Evolutionary conservation across 1,140 invertebrate species (phyloP), one percentile per base, ranked within the genome.

Genomic region (Augochlora pura): DNA sequence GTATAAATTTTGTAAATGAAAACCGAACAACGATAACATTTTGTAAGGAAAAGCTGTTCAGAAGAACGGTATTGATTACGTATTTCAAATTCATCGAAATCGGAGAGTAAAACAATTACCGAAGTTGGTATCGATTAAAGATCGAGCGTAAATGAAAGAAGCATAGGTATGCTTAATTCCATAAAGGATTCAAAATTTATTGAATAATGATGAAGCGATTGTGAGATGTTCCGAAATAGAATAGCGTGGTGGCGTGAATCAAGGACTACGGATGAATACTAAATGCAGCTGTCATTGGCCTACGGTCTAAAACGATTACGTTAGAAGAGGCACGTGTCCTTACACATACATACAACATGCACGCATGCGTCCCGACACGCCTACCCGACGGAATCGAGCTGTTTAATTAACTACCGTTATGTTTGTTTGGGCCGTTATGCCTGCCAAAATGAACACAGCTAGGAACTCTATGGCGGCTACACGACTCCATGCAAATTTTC

Each of bases 371-470:
- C 70, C 60, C 49, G 18, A 73, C 49, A 67, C 46, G 52, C 68
- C 59, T 81, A 84, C 78, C 52, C 27, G 77, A 57, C 39, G 23
- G 67, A 82, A 67, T 60, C 76, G 63, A 80, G 63, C 63, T 39
- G 87, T 86, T 91, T 86, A 77, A 90, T 92, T 92, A 92, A 91
- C 89, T 90, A 90, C 91, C 91, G 91, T 92, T 92, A 92, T 89
- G 88, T 92, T 92, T 92, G 90, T 90, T 89, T 91, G 88, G 91
- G 91, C 91, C 91, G 91, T 92, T 92, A 92, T 92, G 86, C 87
- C 88, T 89, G 88, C 88, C 89, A 89, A 90, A 91, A 90, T 91
- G 91, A 91, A 91, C 91, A 88, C 87, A 86, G 83, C 86, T 86
- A 70, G 82, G 60, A 72, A 39, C 70, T 57, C 16, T 83, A 62